phyloP scores from a whole-genome alignment of 2,888 invertebrate genomes.

The Coleophora flavipennella region DNA sequence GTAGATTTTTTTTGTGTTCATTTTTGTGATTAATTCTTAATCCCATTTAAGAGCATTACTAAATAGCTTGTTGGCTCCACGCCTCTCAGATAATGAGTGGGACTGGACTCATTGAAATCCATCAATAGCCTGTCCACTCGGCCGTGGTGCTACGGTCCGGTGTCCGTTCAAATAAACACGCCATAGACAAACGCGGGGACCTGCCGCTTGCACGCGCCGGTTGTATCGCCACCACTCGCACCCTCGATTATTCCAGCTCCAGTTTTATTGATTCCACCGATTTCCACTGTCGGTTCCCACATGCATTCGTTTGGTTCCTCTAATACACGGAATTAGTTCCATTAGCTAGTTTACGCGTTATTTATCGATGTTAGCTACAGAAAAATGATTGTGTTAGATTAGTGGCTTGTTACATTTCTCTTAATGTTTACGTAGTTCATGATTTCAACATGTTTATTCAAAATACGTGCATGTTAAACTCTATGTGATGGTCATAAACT shows the following conservation, averaged over 20 bases:
- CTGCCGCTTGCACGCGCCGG: slow-evolving; percentile 49
- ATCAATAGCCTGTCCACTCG: not conserved
- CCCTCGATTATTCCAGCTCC: slow-evolving; percentile 22
- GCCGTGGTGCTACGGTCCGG: not conserved
- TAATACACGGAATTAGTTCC: not conserved
- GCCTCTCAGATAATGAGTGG: slow-evolving; percentile 2
- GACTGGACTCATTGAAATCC: slow-evolving; percentile 3
- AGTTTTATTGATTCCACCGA: slow-evolving; percentile 39
- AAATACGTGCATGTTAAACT: no score
- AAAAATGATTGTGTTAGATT: not conserved
- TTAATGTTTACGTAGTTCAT: no score
- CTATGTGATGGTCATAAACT: no score
- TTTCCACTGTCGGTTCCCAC: slow-evolving; percentile 25
- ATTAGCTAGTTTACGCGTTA: not conserved
- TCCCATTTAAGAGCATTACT: slow-evolving; percentile 1
- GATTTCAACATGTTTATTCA: no score
- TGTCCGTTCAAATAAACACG: slow-evolving; percentile 13
- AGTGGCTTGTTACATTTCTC: no score
- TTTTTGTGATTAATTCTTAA: no score
- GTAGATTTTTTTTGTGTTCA: no score
- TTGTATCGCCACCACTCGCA: slow-evolving; percentile 36
- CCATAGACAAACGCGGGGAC: slow-evolving; percentile 30
- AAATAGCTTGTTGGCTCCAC: slow-evolving; percentile 1
- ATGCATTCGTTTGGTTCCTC: slow-evolving; percentile 19
- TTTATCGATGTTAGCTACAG: not conserved